These are phyloP conservation scores for Haliaeetus leucogaster DNA, from an alignment of 2,113 vertebrate genomes.

Conservation along the genomic window DNA sequence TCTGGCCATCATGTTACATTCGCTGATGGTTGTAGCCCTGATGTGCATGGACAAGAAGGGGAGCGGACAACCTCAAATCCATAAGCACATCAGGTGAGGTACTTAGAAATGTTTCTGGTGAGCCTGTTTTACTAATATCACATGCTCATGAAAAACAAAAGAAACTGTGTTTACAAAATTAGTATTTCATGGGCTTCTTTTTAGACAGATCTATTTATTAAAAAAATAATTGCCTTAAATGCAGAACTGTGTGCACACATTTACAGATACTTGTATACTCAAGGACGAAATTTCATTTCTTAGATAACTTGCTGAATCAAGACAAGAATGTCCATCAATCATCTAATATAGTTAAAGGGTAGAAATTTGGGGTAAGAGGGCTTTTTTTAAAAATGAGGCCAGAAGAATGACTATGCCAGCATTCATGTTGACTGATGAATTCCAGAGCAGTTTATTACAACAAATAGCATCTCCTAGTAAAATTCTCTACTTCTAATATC, in stretches of 20 bases:
- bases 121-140: neutral
- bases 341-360: neutral
- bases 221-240: neutral
- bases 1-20: neutral
- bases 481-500: neutral
- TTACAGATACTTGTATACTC: neutral
- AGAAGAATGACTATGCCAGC: neutral
- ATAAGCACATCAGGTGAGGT: rapidly evolving
- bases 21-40: neutral
- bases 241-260: neutral
- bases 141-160: neutral
- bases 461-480: neutral
- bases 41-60: neutral
- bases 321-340: neutral
- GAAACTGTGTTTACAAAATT: neutral
- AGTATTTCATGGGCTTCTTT: neutral
- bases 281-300: neutral
- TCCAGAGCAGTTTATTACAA: neutral
- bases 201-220: neutral
- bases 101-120: neutral
- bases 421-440: neutral
- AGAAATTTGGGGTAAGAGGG: neutral
- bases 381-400: neutral
- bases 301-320: neutral
- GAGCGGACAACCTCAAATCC: neutral